Evolutionary conservation across 2,888 invertebrate genomes (phyloP).

Genomic region (Athrips mouffetella): DNA sequence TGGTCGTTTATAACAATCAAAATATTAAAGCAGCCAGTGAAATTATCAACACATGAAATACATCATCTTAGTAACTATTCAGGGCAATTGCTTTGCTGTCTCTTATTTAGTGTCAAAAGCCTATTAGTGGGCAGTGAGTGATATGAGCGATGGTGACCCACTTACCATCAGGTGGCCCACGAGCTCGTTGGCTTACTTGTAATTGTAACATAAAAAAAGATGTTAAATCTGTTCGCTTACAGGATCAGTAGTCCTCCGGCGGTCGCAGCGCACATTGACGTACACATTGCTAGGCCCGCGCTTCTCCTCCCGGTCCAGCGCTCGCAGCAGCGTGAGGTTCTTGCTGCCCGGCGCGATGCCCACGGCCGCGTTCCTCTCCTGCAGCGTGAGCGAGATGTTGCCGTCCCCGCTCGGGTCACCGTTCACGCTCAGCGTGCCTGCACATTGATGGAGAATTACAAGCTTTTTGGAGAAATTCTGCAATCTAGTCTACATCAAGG

Average conservation of each 20-base stretch:
- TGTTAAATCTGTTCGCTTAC: no score
- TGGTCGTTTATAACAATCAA: no score
- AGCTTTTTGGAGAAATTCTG: not conserved
- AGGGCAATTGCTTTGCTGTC: no score
- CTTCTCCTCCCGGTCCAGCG: slow-evolving; percentile 90
- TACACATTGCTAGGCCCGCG: slow-evolving; percentile 91
- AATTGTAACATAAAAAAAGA: no score
- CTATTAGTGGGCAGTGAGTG: no score
- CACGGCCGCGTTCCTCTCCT: slow-evolving; percentile 89
- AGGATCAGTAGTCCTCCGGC: slow-evolving; percentile 86
- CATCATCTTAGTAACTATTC: no score
- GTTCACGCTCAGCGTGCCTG: slow-evolving; percentile 85
- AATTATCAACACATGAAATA: no score
- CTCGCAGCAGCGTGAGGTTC: slow-evolving; percentile 86
- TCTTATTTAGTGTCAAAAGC: no score
- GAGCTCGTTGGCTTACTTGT: no score
- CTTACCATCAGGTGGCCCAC: no score
- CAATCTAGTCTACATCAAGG: not conserved
- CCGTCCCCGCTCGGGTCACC: slow-evolving; percentile 87
- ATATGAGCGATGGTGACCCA: no score
- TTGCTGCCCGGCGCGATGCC: slow-evolving; percentile 86
- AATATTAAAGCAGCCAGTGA: no score
- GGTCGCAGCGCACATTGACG: slow-evolving; percentile 91
- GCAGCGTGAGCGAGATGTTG: slow-evolving; percentile 86
- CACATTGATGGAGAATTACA: slow-evolving; percentile 15